Conservation (phyloP, 2,797 vertebrate species). For the Florisuga fusca region DNA sequence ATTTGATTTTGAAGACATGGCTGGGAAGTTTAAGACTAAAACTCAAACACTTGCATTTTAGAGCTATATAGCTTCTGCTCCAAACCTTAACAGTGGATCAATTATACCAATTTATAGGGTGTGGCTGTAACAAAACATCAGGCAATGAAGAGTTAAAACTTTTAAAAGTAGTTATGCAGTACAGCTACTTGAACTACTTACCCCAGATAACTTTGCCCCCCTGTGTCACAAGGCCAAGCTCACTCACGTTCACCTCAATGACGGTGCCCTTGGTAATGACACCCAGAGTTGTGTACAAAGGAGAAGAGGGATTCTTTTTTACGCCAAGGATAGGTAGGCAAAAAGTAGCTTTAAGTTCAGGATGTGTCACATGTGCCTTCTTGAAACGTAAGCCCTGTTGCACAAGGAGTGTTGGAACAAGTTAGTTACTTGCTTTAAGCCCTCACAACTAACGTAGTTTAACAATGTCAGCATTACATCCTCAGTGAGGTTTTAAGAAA, state of each 20-base stretch:
- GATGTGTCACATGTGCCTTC: constrained; percentile 98
- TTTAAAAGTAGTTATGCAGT: background rate
- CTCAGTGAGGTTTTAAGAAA: background rate
- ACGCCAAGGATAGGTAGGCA: constrained; percentile 96
- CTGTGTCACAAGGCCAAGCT: constrained; percentile 96
- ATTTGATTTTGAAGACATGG: background rate
- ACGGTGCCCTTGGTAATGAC: constrained; percentile 98
- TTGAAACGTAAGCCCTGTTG: constrained; percentile 95
- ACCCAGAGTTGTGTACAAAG: constrained; percentile 93
- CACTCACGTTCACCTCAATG: constrained; percentile 96
- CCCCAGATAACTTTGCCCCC: constrained; percentile 99
- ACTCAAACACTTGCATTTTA: background rate
- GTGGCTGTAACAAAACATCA: background rate
- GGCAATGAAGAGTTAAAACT: background rate
- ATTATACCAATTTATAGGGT: background rate
- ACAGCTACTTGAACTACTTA: constrained; percentile 75
- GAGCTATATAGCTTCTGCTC: background rate
- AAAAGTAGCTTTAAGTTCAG: constrained; percentile 98
- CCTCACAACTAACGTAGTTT: background rate
- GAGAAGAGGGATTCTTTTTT: constrained; percentile 97
- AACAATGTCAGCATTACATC: background rate
- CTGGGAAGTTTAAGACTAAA: background rate
- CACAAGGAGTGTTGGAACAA: background rate
- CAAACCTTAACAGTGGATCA: background rate
- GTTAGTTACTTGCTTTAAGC: background rate